Conservation (phyloP, 2,797 vertebrate genomes). For the Microtus californicus region DNA sequence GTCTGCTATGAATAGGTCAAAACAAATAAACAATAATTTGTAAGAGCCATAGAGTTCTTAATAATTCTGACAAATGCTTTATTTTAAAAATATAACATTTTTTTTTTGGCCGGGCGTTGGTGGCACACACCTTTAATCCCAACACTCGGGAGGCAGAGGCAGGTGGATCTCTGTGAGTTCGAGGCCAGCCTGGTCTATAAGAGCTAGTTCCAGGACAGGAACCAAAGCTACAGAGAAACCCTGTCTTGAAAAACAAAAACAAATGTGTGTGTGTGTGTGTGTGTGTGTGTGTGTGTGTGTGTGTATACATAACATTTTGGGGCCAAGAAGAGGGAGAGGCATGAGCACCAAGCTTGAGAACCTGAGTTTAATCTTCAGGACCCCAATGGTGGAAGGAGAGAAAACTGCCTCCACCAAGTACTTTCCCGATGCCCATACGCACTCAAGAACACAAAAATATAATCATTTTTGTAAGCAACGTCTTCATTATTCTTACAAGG, state of each 20-base stretch:
- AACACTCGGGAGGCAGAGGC: no score
- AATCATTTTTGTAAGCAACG: not conserved
- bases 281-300: no score
- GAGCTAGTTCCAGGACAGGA: no score
- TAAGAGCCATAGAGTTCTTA: slow-evolving; percentile 38
- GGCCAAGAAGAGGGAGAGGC: not conserved
- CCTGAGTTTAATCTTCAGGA: not conserved
- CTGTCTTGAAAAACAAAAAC: no score
- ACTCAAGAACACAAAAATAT: not conserved
- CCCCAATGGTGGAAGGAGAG: not conserved
- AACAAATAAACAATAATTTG: not conserved
- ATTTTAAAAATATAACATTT: slow-evolving; percentile 5
- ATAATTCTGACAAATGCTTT: not conserved
- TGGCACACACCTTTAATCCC: no score
- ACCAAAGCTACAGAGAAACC: no score
- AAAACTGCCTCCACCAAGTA: not conserved
- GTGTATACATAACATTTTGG: not conserved
- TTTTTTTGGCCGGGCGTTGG: no score
- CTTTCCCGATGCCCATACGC: not conserved
- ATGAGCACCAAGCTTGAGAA: not conserved
- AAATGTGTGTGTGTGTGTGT: no score
- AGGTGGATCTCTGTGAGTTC: no score
- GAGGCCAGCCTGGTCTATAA: no score
- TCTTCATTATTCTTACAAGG: slow-evolving; percentile 10
- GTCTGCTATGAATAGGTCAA: not conserved